Base-by-base conservation (phyloP, 1,140 invertebrate genomes). In the Euwallacea fornicatus region DNA sequence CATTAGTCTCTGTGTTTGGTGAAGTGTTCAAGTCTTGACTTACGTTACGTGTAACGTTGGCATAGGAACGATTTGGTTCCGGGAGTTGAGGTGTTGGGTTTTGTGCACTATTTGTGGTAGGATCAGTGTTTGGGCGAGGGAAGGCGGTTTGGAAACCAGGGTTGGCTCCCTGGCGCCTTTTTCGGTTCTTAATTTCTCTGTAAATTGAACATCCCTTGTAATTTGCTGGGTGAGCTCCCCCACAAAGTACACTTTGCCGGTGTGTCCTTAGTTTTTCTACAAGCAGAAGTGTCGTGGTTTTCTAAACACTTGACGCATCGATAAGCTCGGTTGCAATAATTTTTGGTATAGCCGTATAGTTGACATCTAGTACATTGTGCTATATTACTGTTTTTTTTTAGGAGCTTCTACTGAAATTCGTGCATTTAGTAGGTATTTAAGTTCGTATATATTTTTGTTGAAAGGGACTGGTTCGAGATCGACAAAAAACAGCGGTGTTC, bases 361-460 rank as follows among this genome's bases (percentile, higher is more conserved):
- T 83, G 80, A 66, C 80, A 83, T 13, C 77, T 72, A n/a, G 60
- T 68, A 61, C 81, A 82, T 71, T 83, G 81, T 7, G 74, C 66
- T 7, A 81, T 76, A 15, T 69, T 70, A 7, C 50, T 78, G 41
- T 75, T 73, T 66, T 77, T 76, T 13, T 56, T 61, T 7, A 78
- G 79, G 2, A 78, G 67, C 75, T 82, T 77, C 10, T 78, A 43
- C 65, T 62, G 73, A 8, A 82, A 73, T 72, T 75, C 76, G 6
- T 69, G n/a, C 73, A 58, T 82, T 76, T 2, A 73, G 33, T 2
- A 82, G 64, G 10, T 75, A 16, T 58, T 79, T 73, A 7, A 80
- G 60, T 9, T 80, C 73, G 56, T 79, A 82, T 6, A 82, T 79
- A 16, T 81, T 73, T 70, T 77, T 76, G 58, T 82, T 82, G 10